phyloP scores from a whole-genome alignment of 1,140 invertebrate species.

The Drosophila nannoptera region DNA sequence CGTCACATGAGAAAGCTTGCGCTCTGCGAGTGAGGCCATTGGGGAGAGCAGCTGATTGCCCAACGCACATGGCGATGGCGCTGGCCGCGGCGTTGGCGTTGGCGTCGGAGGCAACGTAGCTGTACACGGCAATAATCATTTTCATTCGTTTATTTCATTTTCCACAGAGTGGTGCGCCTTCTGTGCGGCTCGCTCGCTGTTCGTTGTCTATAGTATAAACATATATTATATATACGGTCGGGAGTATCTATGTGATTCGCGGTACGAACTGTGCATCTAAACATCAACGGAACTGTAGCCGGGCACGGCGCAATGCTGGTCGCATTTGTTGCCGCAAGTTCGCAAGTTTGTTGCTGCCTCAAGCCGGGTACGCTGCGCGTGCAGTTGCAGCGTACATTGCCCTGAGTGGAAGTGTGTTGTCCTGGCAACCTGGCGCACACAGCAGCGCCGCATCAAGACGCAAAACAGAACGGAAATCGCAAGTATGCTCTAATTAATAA shows the following conservation, averaged over 20 bases:
- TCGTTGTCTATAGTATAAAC: too few relatives aligned
- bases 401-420: conserved; percentile 38
- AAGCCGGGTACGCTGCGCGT: background rate
- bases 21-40: conserved; percentile 14
- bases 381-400: conserved; percentile 28
- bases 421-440: conserved; percentile 37
- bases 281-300: conserved; percentile 33
- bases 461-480: conserved; percentile 17
- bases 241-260: conserved; percentile 21
- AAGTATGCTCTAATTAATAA: conserved; percentile 36
- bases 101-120: conserved; percentile 4
- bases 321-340: conserved; percentile 19
- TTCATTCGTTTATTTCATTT: conserved; percentile 64
- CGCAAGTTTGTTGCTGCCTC: conserved; percentile 3
- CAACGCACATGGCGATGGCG: conserved; percentile 46
- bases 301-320: conserved; percentile 46
- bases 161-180: conserved; percentile 30
- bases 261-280: conserved; percentile 49
- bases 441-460: background rate
- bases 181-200: background rate
- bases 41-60: conserved; percentile 58
- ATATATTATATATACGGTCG: too few relatives aligned
- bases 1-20: conserved; percentile 60
- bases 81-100: background rate
- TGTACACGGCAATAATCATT: conserved; percentile 47